phyloP scores from a whole-genome alignment of 2,797 vertebrate species.

The Chloroceryle inda region DNA sequence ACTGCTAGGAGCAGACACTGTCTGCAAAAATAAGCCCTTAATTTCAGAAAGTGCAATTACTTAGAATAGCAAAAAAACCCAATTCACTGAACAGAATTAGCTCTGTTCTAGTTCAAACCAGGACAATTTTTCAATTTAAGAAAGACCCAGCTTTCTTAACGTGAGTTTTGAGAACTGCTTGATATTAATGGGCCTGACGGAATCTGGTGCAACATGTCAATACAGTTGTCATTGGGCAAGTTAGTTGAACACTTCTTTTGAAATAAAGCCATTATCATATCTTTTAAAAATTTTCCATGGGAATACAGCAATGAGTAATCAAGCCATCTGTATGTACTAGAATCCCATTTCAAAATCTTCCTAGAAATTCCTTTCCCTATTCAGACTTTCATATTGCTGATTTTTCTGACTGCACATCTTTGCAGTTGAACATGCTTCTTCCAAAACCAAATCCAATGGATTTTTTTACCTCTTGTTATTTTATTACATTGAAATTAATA shows the following conservation, averaged over 20 bases:
- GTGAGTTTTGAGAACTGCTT: background rate
- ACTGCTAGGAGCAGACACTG: background rate
- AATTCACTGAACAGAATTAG: background rate
- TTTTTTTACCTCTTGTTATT: constrained; percentile 12
- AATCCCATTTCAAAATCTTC: background rate
- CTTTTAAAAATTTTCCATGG: background rate
- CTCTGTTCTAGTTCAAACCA: background rate
- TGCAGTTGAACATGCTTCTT: background rate
- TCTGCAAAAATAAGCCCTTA: background rate
- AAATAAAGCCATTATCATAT: background rate
- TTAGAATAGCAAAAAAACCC: background rate
- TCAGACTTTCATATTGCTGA: background rate
- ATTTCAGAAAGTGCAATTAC: background rate
- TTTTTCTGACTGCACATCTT: background rate
- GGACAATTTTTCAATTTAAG: background rate
- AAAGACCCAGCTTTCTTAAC: background rate
- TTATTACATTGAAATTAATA: constrained; percentile 35
- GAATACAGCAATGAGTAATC: background rate
- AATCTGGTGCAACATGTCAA: background rate
- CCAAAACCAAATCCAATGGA: background rate
- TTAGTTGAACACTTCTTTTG: background rate
- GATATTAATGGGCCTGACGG: background rate
- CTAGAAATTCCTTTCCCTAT: background rate
- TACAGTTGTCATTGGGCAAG: background rate
- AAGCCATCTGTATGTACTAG: background rate